Conservation (phyloP, 2,888 invertebrate species). For the Patella pellucida region DNA sequence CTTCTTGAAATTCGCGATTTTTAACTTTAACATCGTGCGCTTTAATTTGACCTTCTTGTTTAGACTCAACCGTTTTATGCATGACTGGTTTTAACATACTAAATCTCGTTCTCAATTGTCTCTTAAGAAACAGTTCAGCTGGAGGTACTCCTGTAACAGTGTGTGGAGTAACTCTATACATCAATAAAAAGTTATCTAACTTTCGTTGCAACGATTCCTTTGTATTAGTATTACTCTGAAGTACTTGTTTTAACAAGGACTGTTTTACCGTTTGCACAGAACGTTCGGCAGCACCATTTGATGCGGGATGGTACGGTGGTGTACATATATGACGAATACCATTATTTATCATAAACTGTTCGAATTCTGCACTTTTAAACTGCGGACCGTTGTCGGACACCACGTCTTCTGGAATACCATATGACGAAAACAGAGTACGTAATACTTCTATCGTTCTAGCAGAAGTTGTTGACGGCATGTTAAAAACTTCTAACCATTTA, state of each 20-base stretch:
- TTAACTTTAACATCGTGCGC: no score
- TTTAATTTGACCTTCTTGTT: no score
- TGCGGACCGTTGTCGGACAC: no score
- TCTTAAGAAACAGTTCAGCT: no score
- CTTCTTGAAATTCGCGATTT: no score
- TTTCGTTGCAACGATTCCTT: no score
- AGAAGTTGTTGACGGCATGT: not conserved
- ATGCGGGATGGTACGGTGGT: not conserved
- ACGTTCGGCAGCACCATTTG: not conserved
- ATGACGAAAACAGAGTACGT: not conserved
- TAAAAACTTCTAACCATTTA: not conserved
- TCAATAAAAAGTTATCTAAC: no score
- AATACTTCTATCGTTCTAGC: not conserved
- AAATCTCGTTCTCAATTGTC: no score
- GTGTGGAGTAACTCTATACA: no score
- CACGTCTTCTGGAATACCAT: not conserved
- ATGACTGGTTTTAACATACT: no score
- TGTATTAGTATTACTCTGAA: not conserved
- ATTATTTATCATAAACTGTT: not conserved
- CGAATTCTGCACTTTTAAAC: conserved; percentile 5
- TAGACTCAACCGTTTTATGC: no score
- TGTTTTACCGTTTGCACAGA: not conserved
- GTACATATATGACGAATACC: not conserved
- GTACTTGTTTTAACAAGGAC: not conserved
- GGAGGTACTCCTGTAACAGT: no score